These are phyloP conservation scores for Onthophagus taurus DNA, from an alignment of 1,140 invertebrate genomes.

Conservation along the genomic window DNA sequence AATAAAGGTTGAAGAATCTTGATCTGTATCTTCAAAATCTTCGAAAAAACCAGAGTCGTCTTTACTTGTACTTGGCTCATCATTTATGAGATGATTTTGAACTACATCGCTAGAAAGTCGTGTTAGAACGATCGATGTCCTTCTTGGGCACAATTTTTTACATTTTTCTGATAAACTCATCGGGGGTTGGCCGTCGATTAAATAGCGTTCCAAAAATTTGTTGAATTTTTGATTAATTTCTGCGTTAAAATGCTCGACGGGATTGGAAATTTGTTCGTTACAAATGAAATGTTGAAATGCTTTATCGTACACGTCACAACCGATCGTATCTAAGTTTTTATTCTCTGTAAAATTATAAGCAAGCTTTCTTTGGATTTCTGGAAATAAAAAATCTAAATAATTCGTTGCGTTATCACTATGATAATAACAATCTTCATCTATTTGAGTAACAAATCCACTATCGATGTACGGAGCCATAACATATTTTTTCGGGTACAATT, in stretches of 20 bases:
- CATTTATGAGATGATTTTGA: not conserved
- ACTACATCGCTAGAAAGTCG: slow-evolving; percentile 4
- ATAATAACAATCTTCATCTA: not conserved
- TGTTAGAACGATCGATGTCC: slow-evolving; percentile 6
- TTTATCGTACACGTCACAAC: not conserved
- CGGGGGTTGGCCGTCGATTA: no score
- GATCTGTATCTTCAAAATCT: no score
- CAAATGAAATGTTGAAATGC: not conserved
- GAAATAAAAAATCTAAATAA: not conserved
- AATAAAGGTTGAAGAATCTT: no score
- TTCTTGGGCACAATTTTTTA: slow-evolving; percentile 5
- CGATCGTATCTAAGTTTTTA: not conserved
- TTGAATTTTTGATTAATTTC: no score
- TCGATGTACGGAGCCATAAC: no score
- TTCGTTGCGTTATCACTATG: not conserved
- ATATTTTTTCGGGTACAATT: no score
- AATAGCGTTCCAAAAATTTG: no score
- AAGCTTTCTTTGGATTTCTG: not conserved
- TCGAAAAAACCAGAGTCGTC: no score
- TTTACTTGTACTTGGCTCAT: no score
- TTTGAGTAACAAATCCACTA: no score
- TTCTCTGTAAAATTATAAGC: not conserved
- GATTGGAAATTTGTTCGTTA: not conserved
- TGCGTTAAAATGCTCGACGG: not conserved
- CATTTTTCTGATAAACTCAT: slow-evolving; percentile 1